Evolutionary conservation across 2,888 invertebrate genomes (phyloP), one percentile per base, ranked within the genome.

Genomic region (Aelia acuminata): DNA sequence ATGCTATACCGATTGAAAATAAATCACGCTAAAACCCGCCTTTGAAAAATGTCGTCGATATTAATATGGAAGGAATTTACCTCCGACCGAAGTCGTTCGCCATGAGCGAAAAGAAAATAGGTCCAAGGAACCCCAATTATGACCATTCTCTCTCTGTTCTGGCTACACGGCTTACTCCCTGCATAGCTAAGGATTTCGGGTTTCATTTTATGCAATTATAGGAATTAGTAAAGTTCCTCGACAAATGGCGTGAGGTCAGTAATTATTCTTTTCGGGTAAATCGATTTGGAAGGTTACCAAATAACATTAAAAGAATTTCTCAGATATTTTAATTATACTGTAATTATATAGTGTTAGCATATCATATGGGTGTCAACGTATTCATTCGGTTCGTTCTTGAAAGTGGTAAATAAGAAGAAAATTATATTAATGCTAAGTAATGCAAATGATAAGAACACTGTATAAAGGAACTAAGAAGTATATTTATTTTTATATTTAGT

Each of bases 71-170:
- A 70, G 63, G 63, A 70, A 35, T 70, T 70, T 70, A 20, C 18
- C 35, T 35, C 63, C 18, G 18, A 1, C 3, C 35, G 63, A 13
- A 70, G 63, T 70, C 3, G 63, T 35, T 70, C 15, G 63, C 63
- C 63, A 70, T 70, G 63, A 70, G 63, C 63, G 63, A 70, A 70
- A 70, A 70, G 31, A 35, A 70, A 70, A 35, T 26, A 70, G 63
- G 31, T 7, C 18, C 63, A 70, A 70, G 35, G 63, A 35, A 70
- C 63, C 63, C 8, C 13, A 70, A 70, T 70, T 70, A 70, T 70
- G 18, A 18, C 63, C 57, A 13, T 15, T 57, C 57, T 57, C 57
- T 57, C 57, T 57, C 57, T n/a, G 53, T 53, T 53, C 0, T 20
- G 63, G 63, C 5, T 0, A 70, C 35, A 35, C 20, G 31, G 63